Evolutionary conservation across 1,140 invertebrate genomes (phyloP).

Genomic region (Platyura marginata): DNA sequence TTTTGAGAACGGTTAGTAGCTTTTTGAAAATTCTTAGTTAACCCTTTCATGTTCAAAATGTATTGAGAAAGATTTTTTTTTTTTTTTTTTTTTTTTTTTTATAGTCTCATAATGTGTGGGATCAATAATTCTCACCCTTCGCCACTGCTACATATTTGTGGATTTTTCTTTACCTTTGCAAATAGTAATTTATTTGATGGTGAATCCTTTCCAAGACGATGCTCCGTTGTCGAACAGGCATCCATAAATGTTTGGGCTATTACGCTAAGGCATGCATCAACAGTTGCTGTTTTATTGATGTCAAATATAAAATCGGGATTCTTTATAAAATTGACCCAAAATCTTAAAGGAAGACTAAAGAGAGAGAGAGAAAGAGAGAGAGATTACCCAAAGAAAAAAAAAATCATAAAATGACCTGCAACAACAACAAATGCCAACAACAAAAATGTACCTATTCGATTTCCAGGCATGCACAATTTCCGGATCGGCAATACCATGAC

Average conservation of each 20-base stretch:
- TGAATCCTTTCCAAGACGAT: constrained; percentile 81
- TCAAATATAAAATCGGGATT: constrained; percentile 96
- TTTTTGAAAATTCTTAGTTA: too few relatives aligned
- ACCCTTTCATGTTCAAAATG: too few relatives aligned
- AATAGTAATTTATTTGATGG: constrained; percentile 89
- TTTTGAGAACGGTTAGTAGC: too few relatives aligned
- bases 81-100: too few relatives aligned
- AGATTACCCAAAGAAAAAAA: background rate
- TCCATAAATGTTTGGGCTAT: constrained; percentile 96
- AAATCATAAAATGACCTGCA: background rate
- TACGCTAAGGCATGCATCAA: constrained; percentile 83
- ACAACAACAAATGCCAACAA: background rate
- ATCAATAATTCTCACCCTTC: too few relatives aligned
- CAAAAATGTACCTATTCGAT: constrained; percentile 47
- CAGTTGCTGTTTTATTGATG: constrained; percentile 79
- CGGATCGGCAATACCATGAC: constrained; percentile 66
- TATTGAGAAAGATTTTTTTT: too few relatives aligned
- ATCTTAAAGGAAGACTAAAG: constrained; percentile 17
- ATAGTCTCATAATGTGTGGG: too few relatives aligned
- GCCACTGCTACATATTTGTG: too few relatives aligned
- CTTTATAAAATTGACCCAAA: constrained; percentile 96
- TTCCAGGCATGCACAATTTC: constrained; percentile 94
- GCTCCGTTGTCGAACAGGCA: constrained; percentile 74
- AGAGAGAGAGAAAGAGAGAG: background rate
- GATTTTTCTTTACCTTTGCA: constrained; percentile 68